Base-by-base conservation (phyloP, 2,888 invertebrate species). In the Dryomyza anilis region DNA sequence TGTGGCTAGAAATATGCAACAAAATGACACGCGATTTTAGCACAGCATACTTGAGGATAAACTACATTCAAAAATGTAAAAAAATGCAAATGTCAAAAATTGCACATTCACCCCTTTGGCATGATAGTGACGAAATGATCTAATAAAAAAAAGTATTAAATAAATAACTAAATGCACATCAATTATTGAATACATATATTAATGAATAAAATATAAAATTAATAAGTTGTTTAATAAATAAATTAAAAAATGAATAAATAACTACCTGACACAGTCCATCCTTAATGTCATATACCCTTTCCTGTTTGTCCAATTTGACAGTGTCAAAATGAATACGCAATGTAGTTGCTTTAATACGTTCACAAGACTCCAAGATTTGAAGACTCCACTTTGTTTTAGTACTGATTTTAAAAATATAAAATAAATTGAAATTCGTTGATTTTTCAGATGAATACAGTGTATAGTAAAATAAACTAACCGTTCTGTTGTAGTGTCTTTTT, bases 291-390 rank as follows among this genome's bases (percentile, higher is more conserved):
- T 89, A 90, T 46, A 85, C 81, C 53, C 89, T 83, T 72, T 85
- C 85, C 71, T 86, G 85, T 66, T 87, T 85, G 75, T 87, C 86
- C 68, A 84, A 84, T 69, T 86, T 84, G 16, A 87, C 79, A 0
- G 89, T 89, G 76, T 89, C 89, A 75, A 89, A 90, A 70, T 85
- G 85, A 36, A 88, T 83, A 53, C 86, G 85, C 36, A 89, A 78
- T 8, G 85, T 86, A 30, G 86, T 79, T 3, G 84, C 78, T 67
- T 81, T 82, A 3, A 83, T 76, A 10, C 82, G 79, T 69, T 85
- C 85, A 75, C 87, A 87, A 21, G 84, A 85, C 67, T 85, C 81
- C 58, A 88, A 77, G 3, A 84, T 84, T 69, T 84, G 84, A 1
- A 87, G 72, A 56, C 84, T 84, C 87, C 88, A 88, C 67, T 81